phyloP scores from a whole-genome alignment of 2,797 vertebrate species.

The Arrhamphus sclerolepis region DNA sequence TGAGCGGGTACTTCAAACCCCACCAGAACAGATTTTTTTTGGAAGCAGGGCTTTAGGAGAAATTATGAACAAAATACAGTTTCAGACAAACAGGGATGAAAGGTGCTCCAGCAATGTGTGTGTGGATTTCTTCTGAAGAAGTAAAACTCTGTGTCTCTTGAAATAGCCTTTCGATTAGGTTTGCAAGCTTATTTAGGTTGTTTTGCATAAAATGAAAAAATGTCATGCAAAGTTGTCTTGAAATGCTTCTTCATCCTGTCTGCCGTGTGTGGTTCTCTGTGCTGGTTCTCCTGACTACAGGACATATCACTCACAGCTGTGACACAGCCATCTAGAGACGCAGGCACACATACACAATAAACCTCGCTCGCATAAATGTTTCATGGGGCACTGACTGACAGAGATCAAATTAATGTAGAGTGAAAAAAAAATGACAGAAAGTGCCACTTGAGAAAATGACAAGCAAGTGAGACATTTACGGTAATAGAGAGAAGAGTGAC shows the following conservation, averaged over 20 bases:
- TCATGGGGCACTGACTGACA: conserved; percentile 46
- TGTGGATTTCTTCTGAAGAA: no score
- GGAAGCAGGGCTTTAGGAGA: no score
- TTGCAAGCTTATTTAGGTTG: not conserved
- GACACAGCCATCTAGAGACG: conserved; percentile 25
- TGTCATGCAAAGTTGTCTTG: conserved; percentile 5
- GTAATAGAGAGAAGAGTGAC: conserved; percentile 29
- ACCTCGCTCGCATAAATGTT: conserved; percentile 1
- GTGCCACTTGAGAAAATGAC: conserved; percentile 51
- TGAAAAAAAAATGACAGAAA: conserved; percentile 48
- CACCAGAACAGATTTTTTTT: no score
- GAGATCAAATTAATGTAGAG: conserved; percentile 44
- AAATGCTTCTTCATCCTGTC: not conserved
- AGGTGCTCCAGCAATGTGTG: no score
- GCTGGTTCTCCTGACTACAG: conserved; percentile 5
- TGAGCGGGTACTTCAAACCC: no score
- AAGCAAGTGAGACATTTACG: conserved; percentile 52
- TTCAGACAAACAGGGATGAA: no score
- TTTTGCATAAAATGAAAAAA: not conserved
- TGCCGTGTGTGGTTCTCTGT: conserved; percentile 5
- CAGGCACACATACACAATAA: conserved; percentile 8
- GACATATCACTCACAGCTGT: conserved; percentile 32
- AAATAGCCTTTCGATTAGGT: not conserved
- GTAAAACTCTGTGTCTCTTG: not conserved
- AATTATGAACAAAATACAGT: no score